Conservation (phyloP, 2,888 invertebrate species). For the Crioceris asparagi region DNA sequence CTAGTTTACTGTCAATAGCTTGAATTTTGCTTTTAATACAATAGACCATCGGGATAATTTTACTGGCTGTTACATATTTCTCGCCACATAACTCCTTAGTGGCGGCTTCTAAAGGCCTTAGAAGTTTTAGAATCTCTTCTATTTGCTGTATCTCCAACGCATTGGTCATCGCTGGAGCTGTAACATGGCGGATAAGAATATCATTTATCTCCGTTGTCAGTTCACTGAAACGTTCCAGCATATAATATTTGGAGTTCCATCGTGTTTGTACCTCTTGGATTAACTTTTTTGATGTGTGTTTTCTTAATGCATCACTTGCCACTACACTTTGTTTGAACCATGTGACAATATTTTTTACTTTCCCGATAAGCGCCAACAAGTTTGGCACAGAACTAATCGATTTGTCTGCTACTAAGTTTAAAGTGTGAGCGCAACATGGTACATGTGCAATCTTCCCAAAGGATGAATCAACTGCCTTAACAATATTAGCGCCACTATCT, state of each 20-base stretch:
- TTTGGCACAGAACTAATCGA: conserved; percentile 5
- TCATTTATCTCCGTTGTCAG: no score
- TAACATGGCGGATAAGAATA: no score
- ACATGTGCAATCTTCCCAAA: conserved; percentile 12
- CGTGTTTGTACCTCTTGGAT: conserved; percentile 25
- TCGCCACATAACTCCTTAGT: conserved; percentile 29
- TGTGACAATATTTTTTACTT: conserved; percentile 8
- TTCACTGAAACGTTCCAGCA: conserved; percentile 27
- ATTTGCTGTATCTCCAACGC: no score
- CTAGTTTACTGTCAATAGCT: conserved; percentile 1
- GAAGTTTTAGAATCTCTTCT: conserved; percentile 20
- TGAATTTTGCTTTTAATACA: conserved; percentile 7
- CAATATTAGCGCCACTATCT: conserved; percentile 7
- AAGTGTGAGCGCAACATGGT: conserved; percentile 19
- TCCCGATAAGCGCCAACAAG: background rate
- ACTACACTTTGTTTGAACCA: conserved; percentile 11
- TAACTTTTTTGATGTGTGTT: conserved; percentile 11
- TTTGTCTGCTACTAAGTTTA: conserved; percentile 13
- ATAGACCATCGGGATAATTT: conserved; percentile 14
- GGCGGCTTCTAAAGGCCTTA: conserved; percentile 27
- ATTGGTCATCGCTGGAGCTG: no score
- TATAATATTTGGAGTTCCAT: conserved; percentile 26
- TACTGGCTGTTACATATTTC: conserved; percentile 23
- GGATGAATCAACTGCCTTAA: conserved; percentile 3
- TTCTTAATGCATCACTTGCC: conserved; percentile 8